Evolutionary conservation across 2,113 vertebrate species (phyloP).

Genomic region (Marcusenius ussheri): DNA sequence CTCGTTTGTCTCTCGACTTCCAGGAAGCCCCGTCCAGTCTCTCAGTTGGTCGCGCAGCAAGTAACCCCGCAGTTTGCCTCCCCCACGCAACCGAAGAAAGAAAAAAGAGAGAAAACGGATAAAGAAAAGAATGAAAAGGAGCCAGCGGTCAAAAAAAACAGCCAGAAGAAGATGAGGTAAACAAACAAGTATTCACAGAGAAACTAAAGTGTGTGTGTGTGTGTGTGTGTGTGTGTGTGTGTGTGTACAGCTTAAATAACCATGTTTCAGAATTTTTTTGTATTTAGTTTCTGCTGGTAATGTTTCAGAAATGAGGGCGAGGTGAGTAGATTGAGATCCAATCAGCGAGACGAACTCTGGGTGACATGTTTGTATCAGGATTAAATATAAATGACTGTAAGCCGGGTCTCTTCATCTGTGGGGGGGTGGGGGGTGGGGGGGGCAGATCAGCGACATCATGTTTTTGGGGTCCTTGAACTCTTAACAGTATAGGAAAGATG

Average conservation of each 20-base stretch:
- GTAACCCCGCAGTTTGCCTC: slow-evolving; percentile 96
- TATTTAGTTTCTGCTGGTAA: not conserved
- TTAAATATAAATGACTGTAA: not conserved
- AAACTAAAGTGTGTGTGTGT: not conserved
- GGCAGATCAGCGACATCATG: not conserved
- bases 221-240: not conserved
- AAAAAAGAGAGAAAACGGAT: slow-evolving; percentile 93
- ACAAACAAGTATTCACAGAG: not conserved
- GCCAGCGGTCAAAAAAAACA: slow-evolving; percentile 90
- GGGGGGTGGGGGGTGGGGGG: not conserved
- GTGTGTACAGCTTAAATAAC: not conserved
- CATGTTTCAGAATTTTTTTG: not conserved
- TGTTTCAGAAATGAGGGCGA: not conserved
- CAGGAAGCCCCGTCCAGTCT: slow-evolving; percentile 98
- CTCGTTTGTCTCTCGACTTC: slow-evolving; percentile 20
- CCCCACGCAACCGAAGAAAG: slow-evolving; percentile 94
- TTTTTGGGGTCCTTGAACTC: not conserved
- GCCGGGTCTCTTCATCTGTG: not conserved
- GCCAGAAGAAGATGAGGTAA: slow-evolving; percentile 94
- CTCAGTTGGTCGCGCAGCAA: slow-evolving; percentile 95
- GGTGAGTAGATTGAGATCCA: not conserved
- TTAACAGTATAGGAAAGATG: not conserved
- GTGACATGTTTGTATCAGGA: not conserved
- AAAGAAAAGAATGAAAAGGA: slow-evolving; percentile 93
- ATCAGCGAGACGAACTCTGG: not conserved